A percentile compares a stretch with the other conserved stretches of the same genome.
These are phyloP conservation scores for Lepidiolamprologus cunningtoni DNA, from an alignment of 2,113 vertebrate species.

Conservation along the genomic window DNA sequence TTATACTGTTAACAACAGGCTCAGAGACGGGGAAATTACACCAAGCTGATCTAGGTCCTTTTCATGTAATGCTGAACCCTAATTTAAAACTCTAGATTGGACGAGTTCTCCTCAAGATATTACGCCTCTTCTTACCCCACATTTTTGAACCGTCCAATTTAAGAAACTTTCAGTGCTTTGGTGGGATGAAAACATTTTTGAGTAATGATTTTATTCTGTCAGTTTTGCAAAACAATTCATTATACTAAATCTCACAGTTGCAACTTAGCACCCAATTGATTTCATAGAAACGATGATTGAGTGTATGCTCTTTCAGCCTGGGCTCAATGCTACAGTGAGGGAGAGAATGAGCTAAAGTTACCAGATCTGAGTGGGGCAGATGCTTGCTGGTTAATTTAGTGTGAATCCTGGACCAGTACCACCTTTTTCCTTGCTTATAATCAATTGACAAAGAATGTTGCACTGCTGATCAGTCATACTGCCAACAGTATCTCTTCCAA, in stretches of 20 bases:
- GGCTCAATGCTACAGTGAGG: neutral
- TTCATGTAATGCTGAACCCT: neutral
- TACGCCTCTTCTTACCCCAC: neutral
- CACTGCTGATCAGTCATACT: constrained; percentile 20
- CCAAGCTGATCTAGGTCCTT: neutral
- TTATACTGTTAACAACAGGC: constrained; percentile 13
- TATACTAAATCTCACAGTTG: neutral
- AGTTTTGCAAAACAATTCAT: neutral
- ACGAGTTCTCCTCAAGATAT: neutral
- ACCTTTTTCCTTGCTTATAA: constrained; percentile 13
- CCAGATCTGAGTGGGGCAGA: constrained; percentile 40
- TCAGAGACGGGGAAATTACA: constrained; percentile 7
- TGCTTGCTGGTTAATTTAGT: constrained; percentile 55
- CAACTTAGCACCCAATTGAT: neutral
- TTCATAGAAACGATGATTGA: neutral
- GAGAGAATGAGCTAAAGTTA: neutral
- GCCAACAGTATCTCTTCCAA: neutral
- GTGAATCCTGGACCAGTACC: constrained; percentile 18
- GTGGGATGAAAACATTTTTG: neutral
- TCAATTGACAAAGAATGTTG: neutral
- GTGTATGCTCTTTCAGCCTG: constrained; percentile 27
- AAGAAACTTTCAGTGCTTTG: neutral
- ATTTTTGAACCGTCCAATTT: neutral
- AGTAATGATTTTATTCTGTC: neutral
- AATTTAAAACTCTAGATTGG: neutral